These are phyloP conservation scores for Melanostoma scalare DNA, from an alignment of 2,888 invertebrate species.

Conservation along the genomic window DNA sequence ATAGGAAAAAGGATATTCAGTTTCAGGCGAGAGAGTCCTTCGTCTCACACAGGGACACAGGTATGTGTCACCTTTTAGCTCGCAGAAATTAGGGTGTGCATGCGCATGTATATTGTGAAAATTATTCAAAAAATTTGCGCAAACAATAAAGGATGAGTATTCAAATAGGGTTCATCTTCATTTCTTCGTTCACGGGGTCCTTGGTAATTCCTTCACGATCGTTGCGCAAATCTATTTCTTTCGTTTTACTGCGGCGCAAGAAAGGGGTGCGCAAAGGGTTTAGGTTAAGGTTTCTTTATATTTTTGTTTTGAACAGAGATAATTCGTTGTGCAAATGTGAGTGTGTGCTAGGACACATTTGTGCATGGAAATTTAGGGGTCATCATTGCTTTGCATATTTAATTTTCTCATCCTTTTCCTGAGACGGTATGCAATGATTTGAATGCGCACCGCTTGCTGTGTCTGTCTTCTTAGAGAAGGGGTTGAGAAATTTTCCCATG, in stretches of 20 bases:
- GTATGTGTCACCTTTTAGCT: constrained; percentile 76
- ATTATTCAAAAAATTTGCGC: constrained; percentile 77
- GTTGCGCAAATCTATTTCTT: constrained; percentile 36
- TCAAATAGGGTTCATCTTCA: constrained; percentile 71
- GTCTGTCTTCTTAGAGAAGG: constrained; percentile 47
- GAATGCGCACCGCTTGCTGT: constrained; percentile 51
- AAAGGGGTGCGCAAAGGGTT: constrained; percentile 65
- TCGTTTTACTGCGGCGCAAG: not conserved
- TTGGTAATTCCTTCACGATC: constrained; percentile 53
- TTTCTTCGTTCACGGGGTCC: constrained; percentile 16
- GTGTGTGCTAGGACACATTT: constrained; percentile 11
- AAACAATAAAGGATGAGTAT: constrained; percentile 73
- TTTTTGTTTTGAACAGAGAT: constrained; percentile 42
- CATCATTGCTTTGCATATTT: constrained; percentile 73
- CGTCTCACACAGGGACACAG: constrained; percentile 34
- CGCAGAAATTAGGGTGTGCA: constrained; percentile 77
- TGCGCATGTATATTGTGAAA: constrained; percentile 78
- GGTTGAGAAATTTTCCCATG: constrained; percentile 71
- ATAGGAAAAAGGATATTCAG: constrained; percentile 81
- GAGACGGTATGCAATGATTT: constrained; percentile 64
- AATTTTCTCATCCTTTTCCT: constrained; percentile 69
- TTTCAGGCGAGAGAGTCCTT: constrained; percentile 70
- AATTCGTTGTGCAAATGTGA: constrained; percentile 46
- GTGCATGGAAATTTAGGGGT: constrained; percentile 66
- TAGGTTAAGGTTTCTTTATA: constrained; percentile 32